phyloP scores from a whole-genome alignment of 1,140 invertebrate species.

The Scaptomyza hsui region DNA sequence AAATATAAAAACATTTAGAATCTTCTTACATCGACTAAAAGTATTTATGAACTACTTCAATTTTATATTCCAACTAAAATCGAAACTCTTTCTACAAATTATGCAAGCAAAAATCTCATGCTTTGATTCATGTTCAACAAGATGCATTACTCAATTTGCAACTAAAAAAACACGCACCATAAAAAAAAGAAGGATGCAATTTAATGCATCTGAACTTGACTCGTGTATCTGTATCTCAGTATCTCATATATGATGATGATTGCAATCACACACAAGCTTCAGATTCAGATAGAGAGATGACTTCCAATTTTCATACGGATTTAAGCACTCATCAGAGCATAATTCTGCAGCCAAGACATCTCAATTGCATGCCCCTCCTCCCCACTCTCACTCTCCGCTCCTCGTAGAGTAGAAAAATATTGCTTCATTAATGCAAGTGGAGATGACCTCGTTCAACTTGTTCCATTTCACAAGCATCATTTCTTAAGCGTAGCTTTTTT shows the following conservation, averaged over 20 bases:
- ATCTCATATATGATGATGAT: neutral
- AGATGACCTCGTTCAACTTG: constrained; percentile 70
- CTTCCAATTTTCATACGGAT: neutral
- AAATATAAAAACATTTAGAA: too few species aligned
- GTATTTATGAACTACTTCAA: too few species aligned
- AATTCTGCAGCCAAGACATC: constrained; percentile 8
- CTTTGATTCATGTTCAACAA: neutral
- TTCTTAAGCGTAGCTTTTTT: constrained; percentile 37
- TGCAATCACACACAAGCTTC: neutral
- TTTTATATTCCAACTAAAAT: too few species aligned
- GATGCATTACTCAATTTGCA: neutral
- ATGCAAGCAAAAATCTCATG: too few species aligned
- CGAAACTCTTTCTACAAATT: too few species aligned
- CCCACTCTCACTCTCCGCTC: neutral
- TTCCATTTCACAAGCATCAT: constrained; percentile 57
- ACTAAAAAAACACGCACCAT: neutral
- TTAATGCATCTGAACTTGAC: constrained; percentile 19
- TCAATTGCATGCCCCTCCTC: too few species aligned
- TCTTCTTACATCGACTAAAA: too few species aligned
- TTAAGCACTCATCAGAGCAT: constrained; percentile 19
- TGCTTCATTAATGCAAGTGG: constrained; percentile 50
- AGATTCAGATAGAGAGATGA: neutral
- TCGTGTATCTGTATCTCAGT: neutral
- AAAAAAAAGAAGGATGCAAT: constrained; percentile 5
- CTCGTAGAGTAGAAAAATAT: constrained; percentile 32